Conservation (phyloP, 2,113 vertebrate species). For the Narcine bancroftii region DNA sequence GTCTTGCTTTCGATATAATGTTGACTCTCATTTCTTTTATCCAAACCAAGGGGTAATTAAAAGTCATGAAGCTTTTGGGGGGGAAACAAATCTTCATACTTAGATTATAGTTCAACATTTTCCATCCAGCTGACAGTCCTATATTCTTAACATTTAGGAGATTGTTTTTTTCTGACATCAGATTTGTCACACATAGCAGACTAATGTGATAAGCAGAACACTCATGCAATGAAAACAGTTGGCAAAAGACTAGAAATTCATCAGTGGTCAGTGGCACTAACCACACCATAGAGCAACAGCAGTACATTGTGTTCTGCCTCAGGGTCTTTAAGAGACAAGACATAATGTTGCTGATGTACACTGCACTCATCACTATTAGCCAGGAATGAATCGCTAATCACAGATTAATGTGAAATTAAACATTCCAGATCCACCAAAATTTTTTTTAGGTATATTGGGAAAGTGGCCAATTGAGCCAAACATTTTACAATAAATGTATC, state of each 20-base stretch:
- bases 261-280: no score
- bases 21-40: not conserved
- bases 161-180: constrained; percentile 6
- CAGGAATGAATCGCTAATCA: no score
- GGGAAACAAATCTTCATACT: not conserved
- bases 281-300: no score
- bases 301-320: no score
- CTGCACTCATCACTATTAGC: no score
- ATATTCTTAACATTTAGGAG: constrained; percentile 21
- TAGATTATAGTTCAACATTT: not conserved
- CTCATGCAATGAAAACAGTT: constrained; percentile 32
- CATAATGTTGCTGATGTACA: no score
- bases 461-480: not conserved
- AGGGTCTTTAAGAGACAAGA: no score
- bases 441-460: constrained; percentile 1
- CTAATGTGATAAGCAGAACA: constrained; percentile 32
- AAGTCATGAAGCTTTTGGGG: not conserved
- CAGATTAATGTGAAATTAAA: constrained; percentile 30
- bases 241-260: constrained; percentile 1
- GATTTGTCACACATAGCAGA: not conserved
- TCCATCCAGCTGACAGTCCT: not conserved
- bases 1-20: not conserved
- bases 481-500: constrained; percentile 15
- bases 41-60: not conserved
- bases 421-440: not conserved